A percentile compares a stretch with the other conserved stretches of the same genome.
phyloP scores from a whole-genome alignment of 2,888 invertebrate genomes.

The Linnaemya tessellans region DNA sequence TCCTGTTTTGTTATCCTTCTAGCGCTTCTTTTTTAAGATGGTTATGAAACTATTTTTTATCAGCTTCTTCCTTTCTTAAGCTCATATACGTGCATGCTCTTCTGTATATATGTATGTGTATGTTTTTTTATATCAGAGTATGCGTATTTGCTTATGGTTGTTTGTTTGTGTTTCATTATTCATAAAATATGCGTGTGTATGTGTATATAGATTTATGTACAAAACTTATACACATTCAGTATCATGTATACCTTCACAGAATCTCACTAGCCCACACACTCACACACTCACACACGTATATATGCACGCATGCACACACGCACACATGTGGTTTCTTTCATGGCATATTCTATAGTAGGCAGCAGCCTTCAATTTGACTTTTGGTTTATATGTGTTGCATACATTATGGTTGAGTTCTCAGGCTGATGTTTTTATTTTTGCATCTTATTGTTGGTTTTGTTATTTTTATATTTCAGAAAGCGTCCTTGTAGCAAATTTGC shows the following conservation, averaged over 20 bases:
- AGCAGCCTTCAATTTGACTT: conserved; percentile 61
- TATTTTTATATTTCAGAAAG: conserved; percentile 10
- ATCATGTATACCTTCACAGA: not conserved
- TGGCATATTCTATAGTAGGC: conserved; percentile 8
- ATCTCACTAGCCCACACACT: no score
- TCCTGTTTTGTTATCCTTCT: conserved; percentile 81
- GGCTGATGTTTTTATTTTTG: conserved; percentile 51
- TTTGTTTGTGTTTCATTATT: conserved; percentile 76
- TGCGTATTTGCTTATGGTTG: conserved; percentile 38
- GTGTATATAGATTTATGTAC: not conserved
- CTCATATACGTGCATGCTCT: not conserved
- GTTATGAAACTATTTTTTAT: not conserved
- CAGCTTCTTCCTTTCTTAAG: not conserved
- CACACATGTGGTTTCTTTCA: conserved; percentile 64
- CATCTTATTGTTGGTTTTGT: conserved; percentile 12
- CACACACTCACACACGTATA: conserved; percentile 52
- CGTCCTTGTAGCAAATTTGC: conserved; percentile 36
- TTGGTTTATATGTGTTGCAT: conserved; percentile 44
- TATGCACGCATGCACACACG: conserved; percentile 53
- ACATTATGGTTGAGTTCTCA: conserved; percentile 40
- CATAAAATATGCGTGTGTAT: conserved; percentile 64
- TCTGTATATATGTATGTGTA: not conserved
- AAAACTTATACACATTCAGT: not conserved
- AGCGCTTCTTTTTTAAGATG: conserved; percentile 59
- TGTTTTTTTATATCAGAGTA: not conserved